Evolutionary conservation across 2,888 invertebrate species (phyloP).

Genomic region (Nemotelus pantherinus): DNA sequence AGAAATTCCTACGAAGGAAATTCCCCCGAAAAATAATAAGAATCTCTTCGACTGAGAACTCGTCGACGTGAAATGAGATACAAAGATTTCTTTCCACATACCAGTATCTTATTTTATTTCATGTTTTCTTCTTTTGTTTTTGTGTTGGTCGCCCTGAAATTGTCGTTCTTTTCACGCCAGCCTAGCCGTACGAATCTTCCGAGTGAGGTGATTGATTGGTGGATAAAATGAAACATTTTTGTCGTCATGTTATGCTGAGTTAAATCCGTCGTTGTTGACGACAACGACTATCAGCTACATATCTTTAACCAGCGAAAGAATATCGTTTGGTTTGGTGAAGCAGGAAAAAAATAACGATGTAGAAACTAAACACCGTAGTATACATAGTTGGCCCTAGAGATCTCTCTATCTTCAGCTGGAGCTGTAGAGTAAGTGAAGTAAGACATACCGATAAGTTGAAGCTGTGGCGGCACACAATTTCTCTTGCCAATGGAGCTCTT

Average conservation of each 20-base stretch:
- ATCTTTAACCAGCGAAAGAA: neutral
- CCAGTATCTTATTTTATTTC: neutral
- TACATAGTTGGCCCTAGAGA: neutral
- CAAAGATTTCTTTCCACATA: constrained; percentile 5
- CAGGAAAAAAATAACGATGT: neutral
- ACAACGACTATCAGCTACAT: constrained; percentile 17
- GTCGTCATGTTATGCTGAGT: constrained; percentile 39
- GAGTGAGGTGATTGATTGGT: constrained; percentile 46
- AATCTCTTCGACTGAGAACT: neutral
- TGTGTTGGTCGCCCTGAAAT: neutral
- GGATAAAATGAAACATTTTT: constrained; percentile 49
- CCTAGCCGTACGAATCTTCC: too few species aligned
- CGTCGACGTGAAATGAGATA: neutral
- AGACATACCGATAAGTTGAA: neutral
- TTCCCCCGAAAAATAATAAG: neutral
- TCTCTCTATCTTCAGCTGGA: neutral
- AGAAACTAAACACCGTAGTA: neutral
- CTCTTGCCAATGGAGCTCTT: neutral
- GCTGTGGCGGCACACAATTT: neutral
- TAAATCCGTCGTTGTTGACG: constrained; percentile 32
- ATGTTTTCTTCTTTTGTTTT: neutral
- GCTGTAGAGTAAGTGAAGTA: neutral
- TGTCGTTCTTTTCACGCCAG: neutral
- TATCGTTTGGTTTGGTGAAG: neutral
- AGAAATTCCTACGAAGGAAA: neutral